Percentiles rank a stretch among this genome's conserved stretches.
Evolutionary conservation across 2,113 vertebrate species (phyloP).

Genomic region (Rattus norvegicus): GRCr8 NC_086038.1:44476001-44476500

Average conservation of each 20-base stretch:
- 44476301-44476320: not conserved
- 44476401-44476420: not conserved
- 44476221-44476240: too few relatives aligned
- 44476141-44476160: not conserved
- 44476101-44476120: conserved; percentile 16
- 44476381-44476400: not conserved
- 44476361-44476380: not conserved
- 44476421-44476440: not conserved
- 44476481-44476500: accelerated
- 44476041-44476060: not conserved
- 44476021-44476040: not conserved
- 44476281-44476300: not conserved
- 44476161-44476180: too few relatives aligned
- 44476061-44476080: not conserved
- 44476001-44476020: not conserved
- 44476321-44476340: not conserved
- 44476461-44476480: not conserved
- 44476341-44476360: not conserved
- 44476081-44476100: not conserved
- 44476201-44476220: too few relatives aligned
- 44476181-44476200: too few relatives aligned
- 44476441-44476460: not conserved
- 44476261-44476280: not conserved
- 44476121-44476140: conserved; percentile 1
- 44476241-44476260: not conserved